Percentiles rank a stretch among this genome's conserved stretches.
These are phyloP conservation scores for Cacoxenus indagator DNA, from an alignment of 2,888 invertebrate species.

Conservation along the genomic window DNA sequence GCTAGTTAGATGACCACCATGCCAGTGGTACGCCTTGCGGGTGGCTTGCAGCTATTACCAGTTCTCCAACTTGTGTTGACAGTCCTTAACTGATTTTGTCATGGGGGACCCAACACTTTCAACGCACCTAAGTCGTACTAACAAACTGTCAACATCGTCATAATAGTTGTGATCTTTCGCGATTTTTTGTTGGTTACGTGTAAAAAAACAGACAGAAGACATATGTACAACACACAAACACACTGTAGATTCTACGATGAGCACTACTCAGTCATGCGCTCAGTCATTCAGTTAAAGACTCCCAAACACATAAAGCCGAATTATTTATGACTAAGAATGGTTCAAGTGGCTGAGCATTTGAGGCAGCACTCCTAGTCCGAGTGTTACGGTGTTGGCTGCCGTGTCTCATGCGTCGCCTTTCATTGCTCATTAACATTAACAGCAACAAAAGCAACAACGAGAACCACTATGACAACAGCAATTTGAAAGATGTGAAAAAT, in stretches of 20 bases:
- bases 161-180: not conserved
- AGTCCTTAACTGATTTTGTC: not conserved
- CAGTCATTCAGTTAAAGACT: not conserved
- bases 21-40: not conserved
- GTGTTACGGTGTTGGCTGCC: not conserved
- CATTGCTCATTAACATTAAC: conserved; percentile 19
- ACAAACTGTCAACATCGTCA: not conserved
- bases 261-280: not conserved
- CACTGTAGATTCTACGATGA: no score
- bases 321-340: conserved; percentile 8
- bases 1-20: not conserved
- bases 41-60: not conserved
- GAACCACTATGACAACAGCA: conserved; percentile 2
- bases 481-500: conserved; percentile 18
- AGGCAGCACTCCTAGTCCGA: not conserved
- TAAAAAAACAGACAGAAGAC: conserved; percentile 12
- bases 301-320: conserved; percentile 1
- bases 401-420: not conserved
- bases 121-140: not conserved
- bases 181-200: not conserved
- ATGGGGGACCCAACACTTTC: not conserved
- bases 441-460: not conserved
- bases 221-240: conserved; percentile 3
- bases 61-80: not conserved
- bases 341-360: not conserved